Percentiles rank a stretch among this genome's conserved stretches.
These are phyloP conservation scores for Sturmia bella DNA, from an alignment of 2,888 invertebrate genomes.

Conservation along the genomic window DNA sequence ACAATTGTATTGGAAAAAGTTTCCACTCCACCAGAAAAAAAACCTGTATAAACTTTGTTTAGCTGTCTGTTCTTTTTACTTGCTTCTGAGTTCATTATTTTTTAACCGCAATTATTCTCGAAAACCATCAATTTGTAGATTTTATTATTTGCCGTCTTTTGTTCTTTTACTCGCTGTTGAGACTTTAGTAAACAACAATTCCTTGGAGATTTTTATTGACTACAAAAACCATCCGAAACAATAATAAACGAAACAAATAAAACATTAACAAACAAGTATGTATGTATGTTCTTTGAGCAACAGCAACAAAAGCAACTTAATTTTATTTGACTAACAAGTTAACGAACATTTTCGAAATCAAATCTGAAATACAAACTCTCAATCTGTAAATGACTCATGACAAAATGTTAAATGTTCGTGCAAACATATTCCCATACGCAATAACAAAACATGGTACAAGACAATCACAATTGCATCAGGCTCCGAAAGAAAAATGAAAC, in stretches of 20 bases:
- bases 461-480: slow-evolving; percentile 17
- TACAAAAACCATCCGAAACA: slow-evolving; percentile 19
- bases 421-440: slow-evolving; percentile 52
- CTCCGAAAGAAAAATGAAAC: slow-evolving; percentile 35
- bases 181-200: slow-evolving; percentile 53
- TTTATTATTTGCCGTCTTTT: slow-evolving; percentile 7
- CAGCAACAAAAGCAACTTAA: not conserved
- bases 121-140: slow-evolving; percentile 62
- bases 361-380: slow-evolving; percentile 31
- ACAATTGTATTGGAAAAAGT: too few relatives aligned
- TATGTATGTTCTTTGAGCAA: not conserved
- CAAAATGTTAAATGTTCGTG: slow-evolving; percentile 54
- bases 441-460: slow-evolving; percentile 1
- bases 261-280: slow-evolving; percentile 13
- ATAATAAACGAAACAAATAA: slow-evolving; percentile 15
- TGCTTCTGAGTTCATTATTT: slow-evolving; percentile 1
- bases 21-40: too few relatives aligned
- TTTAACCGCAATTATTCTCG: slow-evolving; percentile 32
- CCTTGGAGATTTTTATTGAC: slow-evolving; percentile 59
- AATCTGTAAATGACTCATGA: slow-evolving; percentile 63
- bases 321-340: slow-evolving; percentile 31
- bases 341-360: slow-evolving; percentile 10
- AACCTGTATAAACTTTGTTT: not conserved
- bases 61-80: not conserved
- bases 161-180: slow-evolving; percentile 35